These are phyloP conservation scores for Baryphthengus martii DNA, from an alignment of 2,113 vertebrate species.

Conservation along the genomic window DNA sequence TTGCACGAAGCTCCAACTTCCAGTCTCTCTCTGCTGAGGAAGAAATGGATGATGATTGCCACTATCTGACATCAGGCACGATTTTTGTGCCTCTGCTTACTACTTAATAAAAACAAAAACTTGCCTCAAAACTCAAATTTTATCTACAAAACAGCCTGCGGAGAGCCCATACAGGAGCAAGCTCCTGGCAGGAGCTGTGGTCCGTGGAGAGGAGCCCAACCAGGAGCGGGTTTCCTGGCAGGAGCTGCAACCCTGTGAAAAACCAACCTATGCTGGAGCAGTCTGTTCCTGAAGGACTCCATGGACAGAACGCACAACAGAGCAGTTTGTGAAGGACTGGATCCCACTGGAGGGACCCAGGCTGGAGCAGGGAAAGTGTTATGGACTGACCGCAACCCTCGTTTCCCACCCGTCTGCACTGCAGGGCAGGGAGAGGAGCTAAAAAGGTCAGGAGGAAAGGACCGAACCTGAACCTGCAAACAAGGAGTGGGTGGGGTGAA, in stretches of 20 bases:
- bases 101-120: too few relatives aligned
- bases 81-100: too few relatives aligned
- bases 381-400: neutral
- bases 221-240: neutral
- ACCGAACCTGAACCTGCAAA: neutral
- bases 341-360: neutral
- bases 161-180: neutral
- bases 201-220: neutral
- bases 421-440: neutral
- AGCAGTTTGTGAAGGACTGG: neutral
- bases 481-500: neutral
- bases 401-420: rapidly evolving
- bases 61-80: neutral
- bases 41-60: neutral
- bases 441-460: neutral
- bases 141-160: too few relatives aligned
- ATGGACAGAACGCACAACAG: rapidly evolving
- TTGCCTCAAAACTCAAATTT: too few relatives aligned
- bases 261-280: neutral
- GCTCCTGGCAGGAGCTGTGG: neutral
- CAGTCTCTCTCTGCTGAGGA: neutral
- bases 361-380: neutral
- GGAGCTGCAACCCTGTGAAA: neutral
- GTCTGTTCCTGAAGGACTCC: neutral
- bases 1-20: neutral